A percentile compares a stretch with the other conserved stretches of the same genome.
These are phyloP conservation scores for Pseudanteris insignis DNA, from an alignment of 2,888 invertebrate genomes.

Conservation along the genomic window DNA sequence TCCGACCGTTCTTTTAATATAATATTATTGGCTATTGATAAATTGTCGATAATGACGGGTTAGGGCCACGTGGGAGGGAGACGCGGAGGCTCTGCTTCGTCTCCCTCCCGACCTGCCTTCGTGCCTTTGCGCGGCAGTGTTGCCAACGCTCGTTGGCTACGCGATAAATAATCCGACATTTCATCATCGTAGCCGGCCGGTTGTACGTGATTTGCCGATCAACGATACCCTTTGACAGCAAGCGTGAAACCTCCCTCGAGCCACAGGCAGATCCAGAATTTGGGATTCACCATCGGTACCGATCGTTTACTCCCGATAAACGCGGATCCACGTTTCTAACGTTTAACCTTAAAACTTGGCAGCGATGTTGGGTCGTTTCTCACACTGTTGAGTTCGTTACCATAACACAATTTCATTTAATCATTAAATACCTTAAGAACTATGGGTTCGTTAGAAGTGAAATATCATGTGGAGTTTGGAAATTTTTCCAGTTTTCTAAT, in stretches of 20 bases:
- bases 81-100: slow-evolving; percentile 43
- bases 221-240: too few species aligned
- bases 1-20: slow-evolving; percentile 61
- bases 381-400: slow-evolving; percentile 49
- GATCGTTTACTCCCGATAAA: slow-evolving; percentile 1
- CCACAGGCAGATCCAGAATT: too few species aligned
- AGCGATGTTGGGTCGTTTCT: slow-evolving; percentile 23
- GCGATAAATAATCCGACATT: neutral
- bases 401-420: too few species aligned
- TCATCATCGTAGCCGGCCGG: too few species aligned
- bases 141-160: slow-evolving; percentile 39
- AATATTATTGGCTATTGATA: slow-evolving; percentile 67
- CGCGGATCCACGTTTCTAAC: too few species aligned
- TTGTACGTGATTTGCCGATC: too few species aligned
- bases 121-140: slow-evolving; percentile 32
- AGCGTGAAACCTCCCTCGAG: too few species aligned
- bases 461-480: too few species aligned
- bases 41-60: slow-evolving; percentile 67
- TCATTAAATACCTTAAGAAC: too few species aligned
- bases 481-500: too few species aligned
- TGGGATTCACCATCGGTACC: neutral
- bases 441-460: too few species aligned
- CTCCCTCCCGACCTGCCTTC: slow-evolving; percentile 41
- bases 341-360: slow-evolving; percentile 32
- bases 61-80: slow-evolving; percentile 57